Conservation (phyloP, 2,888 invertebrate genomes). For the Hemicrepidius hirtus region DNA sequence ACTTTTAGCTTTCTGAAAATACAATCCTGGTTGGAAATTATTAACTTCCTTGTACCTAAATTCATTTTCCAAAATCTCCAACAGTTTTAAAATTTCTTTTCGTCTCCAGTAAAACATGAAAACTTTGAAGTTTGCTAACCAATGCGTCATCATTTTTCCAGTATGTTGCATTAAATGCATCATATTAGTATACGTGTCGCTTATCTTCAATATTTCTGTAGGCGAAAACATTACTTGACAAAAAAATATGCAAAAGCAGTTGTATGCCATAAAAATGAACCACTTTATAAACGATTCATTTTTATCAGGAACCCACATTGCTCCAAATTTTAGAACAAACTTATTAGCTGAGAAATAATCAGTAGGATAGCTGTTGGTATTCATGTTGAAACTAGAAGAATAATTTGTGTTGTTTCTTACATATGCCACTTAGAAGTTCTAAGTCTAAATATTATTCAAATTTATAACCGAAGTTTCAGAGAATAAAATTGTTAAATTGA, state of each 20-base stretch:
- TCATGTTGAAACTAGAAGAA: neutral
- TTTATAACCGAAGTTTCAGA: too few species aligned
- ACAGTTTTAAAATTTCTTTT: slow-evolving; percentile 38
- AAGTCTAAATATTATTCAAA: too few species aligned
- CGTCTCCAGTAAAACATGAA: slow-evolving; percentile 51
- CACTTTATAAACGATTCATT: slow-evolving; percentile 19
- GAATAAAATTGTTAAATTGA: too few species aligned
- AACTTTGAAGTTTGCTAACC: slow-evolving; percentile 57
- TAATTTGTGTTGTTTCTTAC: too few species aligned
- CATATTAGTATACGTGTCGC: slow-evolving; percentile 3
- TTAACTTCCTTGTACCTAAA: slow-evolving; percentile 47
- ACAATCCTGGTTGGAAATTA: slow-evolving; percentile 32
- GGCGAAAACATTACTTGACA: neutral
- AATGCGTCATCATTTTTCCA: slow-evolving; percentile 58
- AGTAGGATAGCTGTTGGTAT: neutral
- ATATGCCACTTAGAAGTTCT: too few species aligned
- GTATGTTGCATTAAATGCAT: slow-evolving; percentile 44
- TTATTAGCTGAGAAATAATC: slow-evolving; percentile 53
- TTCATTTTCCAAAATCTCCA: slow-evolving; percentile 41
- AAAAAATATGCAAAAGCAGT: neutral
- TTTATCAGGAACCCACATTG: slow-evolving; percentile 53
- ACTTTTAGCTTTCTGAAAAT: slow-evolving; percentile 45
- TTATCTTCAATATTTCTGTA: neutral
- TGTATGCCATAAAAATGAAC: neutral
- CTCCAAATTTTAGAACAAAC: slow-evolving; percentile 53